These are phyloP conservation scores for Carpatolechia fugitivella DNA, from an alignment of 2,888 invertebrate genomes.

Conservation along the genomic window DNA sequence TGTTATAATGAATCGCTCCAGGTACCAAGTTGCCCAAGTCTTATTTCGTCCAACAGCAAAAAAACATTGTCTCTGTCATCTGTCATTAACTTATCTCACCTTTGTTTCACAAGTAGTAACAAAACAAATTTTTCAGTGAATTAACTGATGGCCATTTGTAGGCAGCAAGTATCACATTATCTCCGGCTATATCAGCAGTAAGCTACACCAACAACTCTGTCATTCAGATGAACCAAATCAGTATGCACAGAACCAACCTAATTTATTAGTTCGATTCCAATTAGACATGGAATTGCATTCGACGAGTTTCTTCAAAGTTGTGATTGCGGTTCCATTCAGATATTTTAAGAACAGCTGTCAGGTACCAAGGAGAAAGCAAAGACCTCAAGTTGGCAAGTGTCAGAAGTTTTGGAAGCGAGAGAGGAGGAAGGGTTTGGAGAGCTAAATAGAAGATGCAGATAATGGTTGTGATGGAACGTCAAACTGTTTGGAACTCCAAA, in stretches of 20 bases:
- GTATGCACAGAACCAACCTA: neutral
- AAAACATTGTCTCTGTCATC: too few relatives aligned
- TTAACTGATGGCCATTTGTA: too few relatives aligned
- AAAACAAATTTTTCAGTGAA: too few relatives aligned
- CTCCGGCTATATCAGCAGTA: too few relatives aligned
- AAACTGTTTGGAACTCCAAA: too few relatives aligned
- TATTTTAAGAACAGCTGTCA: neutral
- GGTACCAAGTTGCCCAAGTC: too few relatives aligned
- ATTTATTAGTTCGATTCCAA: neutral
- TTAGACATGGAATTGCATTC: neutral
- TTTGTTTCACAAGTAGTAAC: too few relatives aligned
- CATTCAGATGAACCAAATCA: neutral
- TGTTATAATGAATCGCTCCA: too few relatives aligned
- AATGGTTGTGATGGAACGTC: neutral
- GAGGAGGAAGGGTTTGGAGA: neutral
- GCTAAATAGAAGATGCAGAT: neutral
- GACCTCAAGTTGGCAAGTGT: neutral
- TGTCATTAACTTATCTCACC: too few relatives aligned
- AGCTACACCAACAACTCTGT: too few relatives aligned
- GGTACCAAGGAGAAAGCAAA: neutral
- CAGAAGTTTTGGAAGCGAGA: neutral
- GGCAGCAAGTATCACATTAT: too few relatives aligned
- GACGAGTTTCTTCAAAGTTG: neutral
- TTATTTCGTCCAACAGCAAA: too few relatives aligned
- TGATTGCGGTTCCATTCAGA: constrained; percentile 1